Evolutionary conservation across 2,888 invertebrate genomes (phyloP).

Genomic region (Aphrophora alni): DNA sequence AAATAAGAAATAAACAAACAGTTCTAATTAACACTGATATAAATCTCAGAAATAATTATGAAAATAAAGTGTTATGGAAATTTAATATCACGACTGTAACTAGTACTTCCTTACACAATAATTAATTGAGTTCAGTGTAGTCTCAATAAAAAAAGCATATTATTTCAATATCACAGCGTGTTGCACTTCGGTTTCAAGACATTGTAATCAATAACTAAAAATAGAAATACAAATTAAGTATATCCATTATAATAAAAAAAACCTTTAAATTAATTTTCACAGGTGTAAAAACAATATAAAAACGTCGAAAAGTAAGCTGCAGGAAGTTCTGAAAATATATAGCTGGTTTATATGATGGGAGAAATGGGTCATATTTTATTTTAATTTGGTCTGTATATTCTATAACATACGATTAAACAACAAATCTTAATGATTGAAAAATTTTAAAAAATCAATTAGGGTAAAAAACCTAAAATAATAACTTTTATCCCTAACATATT

Average conservation of each 20-base stretch:
- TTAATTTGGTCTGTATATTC: not conserved
- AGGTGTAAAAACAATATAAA: not conserved
- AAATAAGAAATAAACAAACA: not conserved
- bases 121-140: not conserved
- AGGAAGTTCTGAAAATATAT: not conserved
- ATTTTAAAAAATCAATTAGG: too few species aligned
- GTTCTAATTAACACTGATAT: not conserved
- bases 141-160: not conserved
- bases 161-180: not conserved
- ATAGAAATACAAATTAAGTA: not conserved
- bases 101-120: not conserved
- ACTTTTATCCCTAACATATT: not conserved
- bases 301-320: not conserved
- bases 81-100: too few species aligned
- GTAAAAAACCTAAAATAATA: too few species aligned
- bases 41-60: too few species aligned
- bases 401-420: too few species aligned
- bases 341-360: not conserved
- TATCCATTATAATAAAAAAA: not conserved
- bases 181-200: not conserved
- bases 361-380: not conserved
- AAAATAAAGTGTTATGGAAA: too few species aligned
- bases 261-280: not conserved
- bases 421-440: too few species aligned
- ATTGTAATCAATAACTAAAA: constrained; percentile 7